Evolutionary conservation across 1,140 invertebrate genomes (phyloP).

Genomic region (Camponotus vicinus): DNA sequence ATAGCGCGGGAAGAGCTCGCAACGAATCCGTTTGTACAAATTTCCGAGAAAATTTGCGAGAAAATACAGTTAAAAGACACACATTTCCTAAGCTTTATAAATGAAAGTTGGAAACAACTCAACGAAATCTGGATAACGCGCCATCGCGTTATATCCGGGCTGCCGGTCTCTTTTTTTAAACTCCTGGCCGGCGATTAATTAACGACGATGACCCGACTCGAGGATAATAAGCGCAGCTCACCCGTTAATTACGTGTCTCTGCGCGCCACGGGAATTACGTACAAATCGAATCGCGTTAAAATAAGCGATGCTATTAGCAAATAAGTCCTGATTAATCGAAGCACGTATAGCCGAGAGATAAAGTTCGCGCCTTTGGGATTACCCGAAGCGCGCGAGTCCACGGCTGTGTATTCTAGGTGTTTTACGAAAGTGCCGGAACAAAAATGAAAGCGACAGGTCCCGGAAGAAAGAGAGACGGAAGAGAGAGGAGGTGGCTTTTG

Average conservation of each 20-base stretch:
- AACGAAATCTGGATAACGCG: slow-evolving; percentile 51
- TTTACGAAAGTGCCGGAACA: slow-evolving; percentile 28
- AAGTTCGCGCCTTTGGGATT: slow-evolving; percentile 33
- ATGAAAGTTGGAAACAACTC: slow-evolving; percentile 62
- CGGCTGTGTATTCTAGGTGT: background rate
- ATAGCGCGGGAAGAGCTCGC: background rate
- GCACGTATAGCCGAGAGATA: background rate
- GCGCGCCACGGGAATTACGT: slow-evolving; percentile 30
- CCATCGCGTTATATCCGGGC: slow-evolving; percentile 55
- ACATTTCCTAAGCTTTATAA: slow-evolving; percentile 22
- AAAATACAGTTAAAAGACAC: background rate
- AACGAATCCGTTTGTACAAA: background rate
- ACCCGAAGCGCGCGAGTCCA: background rate
- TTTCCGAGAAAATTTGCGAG: background rate
- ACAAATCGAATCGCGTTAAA: slow-evolving; percentile 67
- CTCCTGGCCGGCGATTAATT: slow-evolving; percentile 62
- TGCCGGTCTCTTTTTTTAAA: slow-evolving; percentile 38
- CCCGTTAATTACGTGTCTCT: slow-evolving; percentile 66
- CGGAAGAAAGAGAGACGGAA: background rate
- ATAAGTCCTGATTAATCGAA: slow-evolving; percentile 40
- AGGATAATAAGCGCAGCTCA: slow-evolving; percentile 70
- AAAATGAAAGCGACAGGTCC: slow-evolving; percentile 43
- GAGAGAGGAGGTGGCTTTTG: slow-evolving; percentile 52
- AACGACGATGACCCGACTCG: slow-evolving; percentile 47
- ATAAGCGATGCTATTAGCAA: slow-evolving; percentile 44